Evolutionary conservation across 2,888 invertebrate species (phyloP).

Genomic region (Melanophora roralis): DNA sequence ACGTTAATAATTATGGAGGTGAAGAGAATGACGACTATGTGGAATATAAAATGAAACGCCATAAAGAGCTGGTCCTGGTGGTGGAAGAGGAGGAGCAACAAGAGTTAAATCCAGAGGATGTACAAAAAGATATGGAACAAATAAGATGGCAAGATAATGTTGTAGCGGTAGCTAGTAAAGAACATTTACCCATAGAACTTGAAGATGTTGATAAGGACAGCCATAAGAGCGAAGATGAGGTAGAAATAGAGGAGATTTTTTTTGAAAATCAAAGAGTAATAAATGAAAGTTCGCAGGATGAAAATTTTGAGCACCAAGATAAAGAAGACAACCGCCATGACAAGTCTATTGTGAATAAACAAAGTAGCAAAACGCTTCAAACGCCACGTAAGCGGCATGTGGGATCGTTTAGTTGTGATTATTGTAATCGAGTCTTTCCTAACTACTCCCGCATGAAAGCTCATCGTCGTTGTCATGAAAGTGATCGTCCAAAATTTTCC

Average conservation of each 20-base stretch:
- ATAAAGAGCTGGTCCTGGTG: not conserved
- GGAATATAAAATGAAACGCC: too few relatives aligned
- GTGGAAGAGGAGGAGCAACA: slow-evolving; percentile 14
- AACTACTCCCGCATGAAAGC: slow-evolving; percentile 65
- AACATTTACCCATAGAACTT: slow-evolving; percentile 55
- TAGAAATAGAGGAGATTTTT: not conserved
- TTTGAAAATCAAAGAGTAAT: slow-evolving; percentile 3
- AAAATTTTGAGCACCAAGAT: slow-evolving; percentile 1
- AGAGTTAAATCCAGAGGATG: slow-evolving; percentile 8
- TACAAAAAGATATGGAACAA: slow-evolving; percentile 15
- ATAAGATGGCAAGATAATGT: slow-evolving; percentile 61
- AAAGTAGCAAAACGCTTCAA: not conserved
- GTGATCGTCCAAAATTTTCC: slow-evolving; percentile 61
- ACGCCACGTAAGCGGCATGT: slow-evolving; percentile 53
- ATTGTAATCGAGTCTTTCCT: slow-evolving; percentile 63
- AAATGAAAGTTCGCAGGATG: slow-evolving; percentile 44
- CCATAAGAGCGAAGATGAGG: not conserved
- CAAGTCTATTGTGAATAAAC: not conserved
- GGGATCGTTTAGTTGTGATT: slow-evolving; percentile 62
- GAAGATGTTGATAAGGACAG: slow-evolving; percentile 7
- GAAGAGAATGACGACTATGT: slow-evolving; percentile 13
- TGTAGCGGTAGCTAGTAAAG: slow-evolving; percentile 61
- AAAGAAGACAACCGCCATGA: not conserved
- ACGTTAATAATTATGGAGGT: slow-evolving; percentile 6
- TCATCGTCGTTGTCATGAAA: slow-evolving; percentile 64